Percentiles rank a stretch among this genome's conserved stretches.
Conservation (phyloP, 30 jellyfish, hydroid and myxozoan species). For the Aurelia sp. region DNA sequence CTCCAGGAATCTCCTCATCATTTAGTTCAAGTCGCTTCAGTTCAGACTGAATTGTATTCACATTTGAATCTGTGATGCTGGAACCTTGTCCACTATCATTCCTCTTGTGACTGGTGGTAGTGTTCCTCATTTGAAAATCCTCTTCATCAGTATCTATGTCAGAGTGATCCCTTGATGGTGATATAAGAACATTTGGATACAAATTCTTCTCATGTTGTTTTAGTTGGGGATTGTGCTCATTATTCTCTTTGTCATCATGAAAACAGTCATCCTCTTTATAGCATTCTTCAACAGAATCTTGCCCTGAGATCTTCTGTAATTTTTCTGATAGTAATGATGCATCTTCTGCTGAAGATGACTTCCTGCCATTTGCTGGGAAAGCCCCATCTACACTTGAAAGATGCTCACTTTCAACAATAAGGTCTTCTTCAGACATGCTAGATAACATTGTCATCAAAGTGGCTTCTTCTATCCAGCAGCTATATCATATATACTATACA, state of each 20-base stretch:
- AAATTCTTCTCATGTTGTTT: constrained; percentile 41
- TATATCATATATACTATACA: no score
- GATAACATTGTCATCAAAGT: background rate
- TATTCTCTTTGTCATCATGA: background rate
- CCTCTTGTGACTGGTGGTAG: constrained; percentile 55
- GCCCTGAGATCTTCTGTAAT: background rate
- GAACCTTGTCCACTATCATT: constrained; percentile 98
- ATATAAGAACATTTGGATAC: constrained; percentile 87
- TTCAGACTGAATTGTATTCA: constrained; percentile 38
- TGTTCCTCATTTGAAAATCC: constrained; percentile 77
- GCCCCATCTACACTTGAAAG: background rate
- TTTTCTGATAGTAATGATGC: constrained; percentile 1
- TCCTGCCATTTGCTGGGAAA: background rate
- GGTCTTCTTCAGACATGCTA: constrained; percentile 8
- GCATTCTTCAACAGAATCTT: background rate
- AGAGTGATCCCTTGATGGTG: constrained; percentile 72
- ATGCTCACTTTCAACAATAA: background rate
- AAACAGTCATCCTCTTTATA: background rate
- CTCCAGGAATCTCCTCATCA: constrained; percentile 39
- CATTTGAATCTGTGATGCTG: constrained; percentile 77
- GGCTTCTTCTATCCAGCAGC: no score
- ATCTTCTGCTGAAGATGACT: background rate
- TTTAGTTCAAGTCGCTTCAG: constrained; percentile 40
- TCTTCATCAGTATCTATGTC: constrained; percentile 95
- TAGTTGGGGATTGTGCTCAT: background rate